phyloP scores from a whole-genome alignment of 1,140 invertebrate genomes.

The Heliconius himera region DNA sequence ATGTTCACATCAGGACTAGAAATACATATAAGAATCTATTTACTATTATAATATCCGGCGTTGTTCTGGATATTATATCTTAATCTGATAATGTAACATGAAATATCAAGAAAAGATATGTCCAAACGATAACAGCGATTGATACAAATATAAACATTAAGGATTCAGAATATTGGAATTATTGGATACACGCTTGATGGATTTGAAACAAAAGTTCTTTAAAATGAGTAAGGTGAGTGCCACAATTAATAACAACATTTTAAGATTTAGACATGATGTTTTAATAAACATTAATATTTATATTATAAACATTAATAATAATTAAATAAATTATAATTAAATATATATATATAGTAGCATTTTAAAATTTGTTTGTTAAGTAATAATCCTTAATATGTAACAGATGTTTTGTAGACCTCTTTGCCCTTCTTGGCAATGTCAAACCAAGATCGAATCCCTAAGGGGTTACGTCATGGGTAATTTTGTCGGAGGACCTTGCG shows the following conservation, averaged over 20 bases:
- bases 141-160: background rate
- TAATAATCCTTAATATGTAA: conserved; percentile 38
- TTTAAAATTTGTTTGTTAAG: conserved; percentile 17
- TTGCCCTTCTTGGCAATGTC: conserved; percentile 45
- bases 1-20: background rate
- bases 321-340: no score
- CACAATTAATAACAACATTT: no score
- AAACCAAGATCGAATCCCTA: conserved; percentile 48
- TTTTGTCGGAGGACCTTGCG: conserved; percentile 44
- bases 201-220: no score
- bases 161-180: background rate
- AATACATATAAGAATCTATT: background rate
- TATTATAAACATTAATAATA: no score
- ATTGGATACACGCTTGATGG: background rate
- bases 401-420: conserved; percentile 42
- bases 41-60: background rate
- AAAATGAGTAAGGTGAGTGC: no score
- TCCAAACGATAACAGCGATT: background rate
- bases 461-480: conserved; percentile 46
- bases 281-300: no score
- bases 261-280: no score
- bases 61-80: background rate
- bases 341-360: background rate
- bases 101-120: background rate
- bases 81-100: background rate